Base-by-base conservation (phyloP, 2,888 invertebrate species). In the Drosophila barbarae region DNA sequence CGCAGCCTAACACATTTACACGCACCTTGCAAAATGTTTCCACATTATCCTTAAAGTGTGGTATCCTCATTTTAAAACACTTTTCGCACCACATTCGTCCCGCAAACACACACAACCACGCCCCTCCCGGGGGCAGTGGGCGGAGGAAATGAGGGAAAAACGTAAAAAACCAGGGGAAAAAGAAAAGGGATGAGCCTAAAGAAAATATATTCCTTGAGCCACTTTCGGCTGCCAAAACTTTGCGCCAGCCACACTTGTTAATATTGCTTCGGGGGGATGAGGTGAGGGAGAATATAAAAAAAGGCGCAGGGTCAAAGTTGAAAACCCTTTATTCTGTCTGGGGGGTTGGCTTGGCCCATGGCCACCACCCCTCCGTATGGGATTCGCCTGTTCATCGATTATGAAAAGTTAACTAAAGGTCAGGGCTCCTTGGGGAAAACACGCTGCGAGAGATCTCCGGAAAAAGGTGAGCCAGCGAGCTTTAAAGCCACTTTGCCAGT, bases 401-500 rank as follows among this genome's bases (percentile, higher is more conserved):
- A 83, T 81, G 78, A 77, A 80, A 80, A 80, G 68, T 77, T 71
- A 74, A 72, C 64, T 67, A 72, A 77, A 72, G 84, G 84, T 75
- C 74, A 74, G 72, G 64, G 63, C 60, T 64, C 73, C 41, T 44
- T 36, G 26, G 65, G 73, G 69, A 39, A 58, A 30, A 51, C 49
- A 66, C 50, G 52, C 36, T 9, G 18, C 28, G 6, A 8, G 54
- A 50, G 42, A 56, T 44, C 39, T 10, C 30, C 21, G 46, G 10
- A 39, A 49, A 42, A 42, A 46, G 52, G 64, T 56, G 18, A 30
- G 55, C 28, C 15, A 15, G 15, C 38, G 10, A 39, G 46, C 47
- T 35, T 61, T 61, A 59, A 61, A 59, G 61, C 30, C 47, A 59
- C 59, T 30, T 42, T 34, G 47, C 34, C 34, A 15, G 59, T 34